A percentile compares a stretch with the other conserved stretches of the same genome.
Conservation (phyloP, 2,888 invertebrate genomes). For the Ectobius pallidus region DNA sequence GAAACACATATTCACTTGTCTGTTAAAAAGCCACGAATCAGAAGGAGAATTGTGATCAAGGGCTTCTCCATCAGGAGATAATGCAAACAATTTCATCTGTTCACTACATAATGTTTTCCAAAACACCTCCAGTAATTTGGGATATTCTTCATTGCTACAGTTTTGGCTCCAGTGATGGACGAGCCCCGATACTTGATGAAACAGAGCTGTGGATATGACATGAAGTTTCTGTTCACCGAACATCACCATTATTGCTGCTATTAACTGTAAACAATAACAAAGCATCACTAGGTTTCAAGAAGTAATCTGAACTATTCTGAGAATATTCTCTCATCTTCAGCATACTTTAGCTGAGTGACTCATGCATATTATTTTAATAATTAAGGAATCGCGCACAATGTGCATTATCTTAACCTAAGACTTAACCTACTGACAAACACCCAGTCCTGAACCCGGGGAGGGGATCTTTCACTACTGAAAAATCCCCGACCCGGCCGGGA, state of each 20-base stretch:
- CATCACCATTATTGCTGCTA: slow-evolving; percentile 55
- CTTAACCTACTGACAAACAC: too few species aligned
- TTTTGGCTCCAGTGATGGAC: slow-evolving; percentile 61
- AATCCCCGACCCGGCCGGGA: too few species aligned
- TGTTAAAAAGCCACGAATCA: slow-evolving; percentile 27
- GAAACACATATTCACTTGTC: slow-evolving; percentile 38
- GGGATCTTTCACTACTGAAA: too few species aligned
- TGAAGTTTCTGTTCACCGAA: slow-evolving; percentile 58
- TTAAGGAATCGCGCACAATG: too few species aligned
- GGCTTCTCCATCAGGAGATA: slow-evolving; percentile 33
- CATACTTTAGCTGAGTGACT: too few species aligned
- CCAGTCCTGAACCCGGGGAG: too few species aligned
- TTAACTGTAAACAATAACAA: slow-evolving; percentile 50
- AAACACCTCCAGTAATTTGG: background rate
- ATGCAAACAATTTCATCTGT: background rate
- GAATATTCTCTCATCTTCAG: too few species aligned
- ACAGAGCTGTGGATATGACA: slow-evolving; percentile 54
- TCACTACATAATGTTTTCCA: background rate
- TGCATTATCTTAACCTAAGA: too few species aligned
- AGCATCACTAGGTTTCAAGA: too few species aligned
- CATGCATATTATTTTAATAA: too few species aligned
- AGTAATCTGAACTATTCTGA: too few species aligned
- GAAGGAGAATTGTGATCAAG: too few species aligned
- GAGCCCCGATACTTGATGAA: slow-evolving; percentile 47
- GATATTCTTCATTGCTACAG: background rate